These are phyloP conservation scores for Pygocentrus nattereri DNA, from an alignment of 2,797 vertebrate species.

Conservation along the genomic window DNA sequence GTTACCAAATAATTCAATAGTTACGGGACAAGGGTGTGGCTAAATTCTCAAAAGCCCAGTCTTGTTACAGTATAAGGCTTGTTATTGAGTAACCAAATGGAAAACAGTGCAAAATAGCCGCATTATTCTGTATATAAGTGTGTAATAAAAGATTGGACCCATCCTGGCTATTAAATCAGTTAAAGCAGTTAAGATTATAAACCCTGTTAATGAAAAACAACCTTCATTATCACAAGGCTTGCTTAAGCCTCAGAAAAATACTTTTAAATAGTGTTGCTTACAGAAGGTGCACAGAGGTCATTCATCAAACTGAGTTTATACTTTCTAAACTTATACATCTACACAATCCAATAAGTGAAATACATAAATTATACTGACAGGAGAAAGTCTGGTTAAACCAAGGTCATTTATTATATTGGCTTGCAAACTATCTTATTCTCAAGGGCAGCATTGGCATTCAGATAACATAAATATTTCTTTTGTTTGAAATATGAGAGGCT, in stretches of 20 bases:
- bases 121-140: too few species aligned
- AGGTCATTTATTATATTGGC: slow-evolving; percentile 23
- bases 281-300: background rate
- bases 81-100: too few species aligned
- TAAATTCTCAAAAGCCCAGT: too few species aligned
- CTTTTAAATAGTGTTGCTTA: background rate
- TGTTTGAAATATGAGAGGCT: slow-evolving; percentile 57
- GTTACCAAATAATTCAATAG: too few species aligned
- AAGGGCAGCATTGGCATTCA: slow-evolving; percentile 60
- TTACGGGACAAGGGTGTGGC: too few species aligned
- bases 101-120: too few species aligned
- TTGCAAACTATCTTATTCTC: slow-evolving; percentile 38
- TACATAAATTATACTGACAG: slow-evolving; percentile 35
- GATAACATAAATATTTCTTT: slow-evolving; percentile 53
- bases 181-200: background rate
- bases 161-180: too few species aligned
- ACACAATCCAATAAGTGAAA: background rate
- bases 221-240: background rate
- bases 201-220: background rate
- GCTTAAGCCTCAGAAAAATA: slow-evolving; percentile 15
- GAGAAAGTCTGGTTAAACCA: slow-evolving; percentile 3
- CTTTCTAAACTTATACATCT: slow-evolving; percentile 7
- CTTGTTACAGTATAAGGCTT: too few species aligned
- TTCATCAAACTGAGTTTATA: slow-evolving; percentile 35
- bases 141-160: too few species aligned